A percentile compares a stretch with the other conserved stretches of the same genome.
These are phyloP conservation scores for Pyrocephalus nanus DNA, from an alignment of 2,797 vertebrate species.

Conservation along the genomic window DNA sequence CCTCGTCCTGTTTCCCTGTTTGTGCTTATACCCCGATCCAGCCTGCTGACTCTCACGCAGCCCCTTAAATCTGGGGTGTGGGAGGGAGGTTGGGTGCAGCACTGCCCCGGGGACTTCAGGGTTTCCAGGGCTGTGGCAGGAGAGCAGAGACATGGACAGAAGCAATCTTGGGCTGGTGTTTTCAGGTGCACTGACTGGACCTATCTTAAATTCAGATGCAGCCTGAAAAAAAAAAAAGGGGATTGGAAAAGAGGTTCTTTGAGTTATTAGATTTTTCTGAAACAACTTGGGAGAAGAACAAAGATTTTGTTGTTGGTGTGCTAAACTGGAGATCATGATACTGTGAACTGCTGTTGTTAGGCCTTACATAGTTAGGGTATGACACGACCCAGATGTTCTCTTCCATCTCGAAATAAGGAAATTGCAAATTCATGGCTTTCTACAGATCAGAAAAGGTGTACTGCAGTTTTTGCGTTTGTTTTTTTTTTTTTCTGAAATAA, in stretches of 20 bases:
- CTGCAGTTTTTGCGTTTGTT: background rate
- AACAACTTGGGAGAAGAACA: background rate
- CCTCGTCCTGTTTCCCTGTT: background rate
- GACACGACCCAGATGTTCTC: background rate
- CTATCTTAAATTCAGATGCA: background rate
- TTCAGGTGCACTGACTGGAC: background rate
- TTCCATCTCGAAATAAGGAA: background rate
- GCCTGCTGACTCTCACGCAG: rapidly evolving
- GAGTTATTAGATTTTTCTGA: background rate
- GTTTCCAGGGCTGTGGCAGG: background rate
- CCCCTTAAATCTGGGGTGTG: background rate
- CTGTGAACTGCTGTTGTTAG: background rate
- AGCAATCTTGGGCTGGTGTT: rapidly evolving
- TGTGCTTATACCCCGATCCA: background rate
- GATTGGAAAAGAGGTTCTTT: background rate
- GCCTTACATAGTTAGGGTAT: background rate
- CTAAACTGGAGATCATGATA: background rate
- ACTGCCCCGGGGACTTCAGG: rapidly evolving
- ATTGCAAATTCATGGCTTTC: background rate
- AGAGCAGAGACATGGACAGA: background rate
- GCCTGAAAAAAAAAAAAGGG: background rate
- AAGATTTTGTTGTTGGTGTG: background rate
- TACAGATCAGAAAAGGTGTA: background rate
- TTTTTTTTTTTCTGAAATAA: background rate
- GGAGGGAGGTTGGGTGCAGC: background rate